These are phyloP conservation scores for Theretra japonica DNA, from an alignment of 2,888 invertebrate genomes.

Conservation along the genomic window DNA sequence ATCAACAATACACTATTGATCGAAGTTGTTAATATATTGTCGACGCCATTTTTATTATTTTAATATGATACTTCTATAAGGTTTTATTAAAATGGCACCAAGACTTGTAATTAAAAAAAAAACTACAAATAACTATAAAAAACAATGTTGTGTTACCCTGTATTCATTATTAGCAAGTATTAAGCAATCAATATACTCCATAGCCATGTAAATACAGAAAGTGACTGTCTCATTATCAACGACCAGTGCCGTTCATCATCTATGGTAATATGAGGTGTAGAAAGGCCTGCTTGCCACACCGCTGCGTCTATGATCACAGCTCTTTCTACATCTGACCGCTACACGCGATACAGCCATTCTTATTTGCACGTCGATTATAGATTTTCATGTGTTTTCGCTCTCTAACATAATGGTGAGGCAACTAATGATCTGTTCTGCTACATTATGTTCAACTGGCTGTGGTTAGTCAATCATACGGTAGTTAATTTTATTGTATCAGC, in stretches of 20 bases:
- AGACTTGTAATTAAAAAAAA: too few relatives aligned
- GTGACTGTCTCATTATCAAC: not conserved
- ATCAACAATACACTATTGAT: too few relatives aligned
- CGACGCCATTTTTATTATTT: too few relatives aligned
- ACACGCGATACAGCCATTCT: slow-evolving; percentile 1
- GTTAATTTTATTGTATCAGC: too few relatives aligned
- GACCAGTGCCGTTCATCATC: not conserved
- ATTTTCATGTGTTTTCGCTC: slow-evolving; percentile 18
- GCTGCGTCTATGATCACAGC: not conserved
- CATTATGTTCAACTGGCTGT: not conserved
- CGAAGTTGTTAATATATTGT: too few relatives aligned
- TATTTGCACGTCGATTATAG: slow-evolving; percentile 7
- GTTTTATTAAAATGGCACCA: too few relatives aligned
- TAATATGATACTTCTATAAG: too few relatives aligned
- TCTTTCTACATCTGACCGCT: not conserved
- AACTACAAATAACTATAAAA: too few relatives aligned
- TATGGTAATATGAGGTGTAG: not conserved
- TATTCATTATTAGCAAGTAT: too few relatives aligned
- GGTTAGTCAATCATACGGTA: not conserved
- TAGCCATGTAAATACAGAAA: not conserved
- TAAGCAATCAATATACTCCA: not conserved
- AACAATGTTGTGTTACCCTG: too few relatives aligned
- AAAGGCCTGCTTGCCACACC: not conserved
- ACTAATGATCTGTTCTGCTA: slow-evolving; percentile 8
- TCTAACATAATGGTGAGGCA: slow-evolving; percentile 7